Conservation (phyloP, 2,888 invertebrate genomes). For the Aromia moschata region DNA sequence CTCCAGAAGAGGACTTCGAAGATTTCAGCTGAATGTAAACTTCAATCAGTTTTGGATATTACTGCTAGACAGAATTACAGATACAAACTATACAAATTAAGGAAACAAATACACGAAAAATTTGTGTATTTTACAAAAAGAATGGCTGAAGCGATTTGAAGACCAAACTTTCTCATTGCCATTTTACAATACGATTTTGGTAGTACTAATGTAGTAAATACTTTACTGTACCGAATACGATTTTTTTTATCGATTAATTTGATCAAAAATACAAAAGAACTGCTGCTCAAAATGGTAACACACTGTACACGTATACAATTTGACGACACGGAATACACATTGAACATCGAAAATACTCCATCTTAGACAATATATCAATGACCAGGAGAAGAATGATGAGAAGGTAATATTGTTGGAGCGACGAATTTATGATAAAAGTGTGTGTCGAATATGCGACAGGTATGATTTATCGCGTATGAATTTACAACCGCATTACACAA, state of each 20-base stretch:
- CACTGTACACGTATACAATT: no score
- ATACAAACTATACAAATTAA: no score
- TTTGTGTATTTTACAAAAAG: background rate
- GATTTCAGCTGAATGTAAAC: background rate
- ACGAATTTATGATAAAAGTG: conserved; percentile 13
- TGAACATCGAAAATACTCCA: background rate
- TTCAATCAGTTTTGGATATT: background rate
- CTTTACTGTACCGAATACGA: no score
- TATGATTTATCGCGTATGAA: conserved; percentile 14
- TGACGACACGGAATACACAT: no score
- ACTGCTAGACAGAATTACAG: no score
- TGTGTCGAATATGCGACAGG: conserved; percentile 10
- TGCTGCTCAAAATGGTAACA: no score
- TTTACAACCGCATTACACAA: conserved; percentile 14
- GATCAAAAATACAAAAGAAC: no score
- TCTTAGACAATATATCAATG: conserved; percentile 12
- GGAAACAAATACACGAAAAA: background rate
- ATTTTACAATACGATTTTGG: no score
- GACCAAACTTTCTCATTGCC: background rate
- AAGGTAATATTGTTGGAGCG: conserved; percentile 7
- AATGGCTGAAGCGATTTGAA: background rate
- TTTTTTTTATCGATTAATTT: no score
- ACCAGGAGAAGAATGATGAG: conserved; percentile 8
- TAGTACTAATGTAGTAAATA: no score
- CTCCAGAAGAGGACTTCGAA: conserved; percentile 46